Evolutionary conservation across 2,797 vertebrate genomes (phyloP).

Genomic region (Apogon hyalosoma): DNA sequence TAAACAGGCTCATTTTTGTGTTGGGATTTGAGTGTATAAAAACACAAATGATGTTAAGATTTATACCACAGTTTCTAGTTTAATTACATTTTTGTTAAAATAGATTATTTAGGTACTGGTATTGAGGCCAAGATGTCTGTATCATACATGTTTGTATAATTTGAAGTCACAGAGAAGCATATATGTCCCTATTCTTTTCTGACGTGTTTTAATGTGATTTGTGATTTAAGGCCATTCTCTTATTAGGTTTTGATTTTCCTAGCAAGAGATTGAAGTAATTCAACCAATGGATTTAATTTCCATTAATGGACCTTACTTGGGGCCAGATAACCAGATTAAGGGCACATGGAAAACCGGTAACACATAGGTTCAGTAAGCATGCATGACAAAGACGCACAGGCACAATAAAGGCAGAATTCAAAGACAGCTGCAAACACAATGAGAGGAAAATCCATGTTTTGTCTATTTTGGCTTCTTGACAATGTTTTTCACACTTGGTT

Average conservation of each 20-base stretch:
- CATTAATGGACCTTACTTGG: slow-evolving; percentile 35
- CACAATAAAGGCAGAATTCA: not conserved
- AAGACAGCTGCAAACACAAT: slow-evolving; percentile 2
- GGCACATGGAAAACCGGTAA: slow-evolving; percentile 25
- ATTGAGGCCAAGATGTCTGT: too few species aligned
- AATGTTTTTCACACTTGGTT: not conserved
- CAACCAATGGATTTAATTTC: slow-evolving; percentile 47
- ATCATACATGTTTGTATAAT: too few species aligned
- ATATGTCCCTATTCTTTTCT: too few species aligned
- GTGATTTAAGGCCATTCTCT: not conserved
- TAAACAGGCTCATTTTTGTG: too few species aligned
- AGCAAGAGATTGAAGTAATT: slow-evolving; percentile 23
- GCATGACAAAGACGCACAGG: slow-evolving; percentile 11
- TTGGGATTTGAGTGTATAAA: too few species aligned
- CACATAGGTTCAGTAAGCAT: not conserved
- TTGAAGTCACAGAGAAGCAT: too few species aligned
- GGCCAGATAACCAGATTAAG: slow-evolving; percentile 44
- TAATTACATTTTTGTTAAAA: too few species aligned
- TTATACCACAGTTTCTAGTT: too few species aligned
- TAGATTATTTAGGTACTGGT: too few species aligned
- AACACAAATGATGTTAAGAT: too few species aligned
- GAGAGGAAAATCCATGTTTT: not conserved
- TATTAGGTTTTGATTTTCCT: slow-evolving; percentile 19
- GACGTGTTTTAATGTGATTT: too few species aligned
- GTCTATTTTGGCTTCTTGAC: not conserved